These are phyloP conservation scores for Archocentrus centrarchus DNA, from an alignment of 2,113 vertebrate species.

Conservation along the genomic window DNA sequence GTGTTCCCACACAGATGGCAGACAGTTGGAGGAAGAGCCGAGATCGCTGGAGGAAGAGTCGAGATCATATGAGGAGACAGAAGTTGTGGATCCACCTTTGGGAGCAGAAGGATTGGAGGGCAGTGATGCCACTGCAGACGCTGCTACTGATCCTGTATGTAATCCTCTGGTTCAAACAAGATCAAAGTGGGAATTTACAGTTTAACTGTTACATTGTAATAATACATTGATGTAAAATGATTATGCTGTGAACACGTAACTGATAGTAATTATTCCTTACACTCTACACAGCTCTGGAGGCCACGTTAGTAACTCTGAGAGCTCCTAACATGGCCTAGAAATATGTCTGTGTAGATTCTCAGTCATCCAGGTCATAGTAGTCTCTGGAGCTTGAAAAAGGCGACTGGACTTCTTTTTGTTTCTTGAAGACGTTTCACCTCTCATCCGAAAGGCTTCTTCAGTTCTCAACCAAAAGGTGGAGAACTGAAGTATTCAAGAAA, in stretches of 20 bases:
- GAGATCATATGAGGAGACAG: background rate
- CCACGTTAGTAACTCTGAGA: background rate
- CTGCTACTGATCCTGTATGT: conserved; percentile 34
- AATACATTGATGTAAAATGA: background rate
- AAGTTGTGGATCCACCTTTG: conserved; percentile 2
- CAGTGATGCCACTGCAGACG: background rate
- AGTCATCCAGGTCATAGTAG: no score
- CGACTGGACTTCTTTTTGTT: no score
- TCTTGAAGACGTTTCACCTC: no score
- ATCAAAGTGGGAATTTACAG: background rate
- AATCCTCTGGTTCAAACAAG: background rate
- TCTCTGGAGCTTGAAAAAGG: no score
- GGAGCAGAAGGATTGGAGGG: background rate
- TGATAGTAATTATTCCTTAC: background rate
- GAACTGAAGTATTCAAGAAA: no score
- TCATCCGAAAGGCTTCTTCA: no score
- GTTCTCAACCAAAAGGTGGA: no score
- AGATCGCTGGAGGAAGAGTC: background rate
- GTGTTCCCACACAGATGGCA: conserved; percentile 14
- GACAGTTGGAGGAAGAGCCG: background rate
- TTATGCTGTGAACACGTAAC: no score
- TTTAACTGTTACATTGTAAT: background rate
- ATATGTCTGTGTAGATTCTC: no score
- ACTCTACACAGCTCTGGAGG: background rate
- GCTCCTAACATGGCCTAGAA: background rate